These are phyloP conservation scores for Synodontis membranacea DNA, from an alignment of 2,113 vertebrate genomes.

Conservation along the genomic window DNA sequence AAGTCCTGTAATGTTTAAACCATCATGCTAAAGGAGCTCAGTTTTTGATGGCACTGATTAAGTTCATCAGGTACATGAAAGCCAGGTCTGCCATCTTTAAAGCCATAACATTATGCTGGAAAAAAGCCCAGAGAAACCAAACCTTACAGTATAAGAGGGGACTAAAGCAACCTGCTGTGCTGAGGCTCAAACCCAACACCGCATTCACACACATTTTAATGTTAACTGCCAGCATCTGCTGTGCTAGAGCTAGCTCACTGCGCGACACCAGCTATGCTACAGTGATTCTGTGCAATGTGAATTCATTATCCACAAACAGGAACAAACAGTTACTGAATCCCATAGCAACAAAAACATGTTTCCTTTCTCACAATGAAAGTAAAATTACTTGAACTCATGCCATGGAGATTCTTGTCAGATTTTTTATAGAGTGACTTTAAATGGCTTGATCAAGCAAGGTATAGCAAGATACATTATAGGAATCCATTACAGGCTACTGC, in stretches of 20 bases:
- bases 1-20: constrained; percentile 23
- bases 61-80: constrained; percentile 36
- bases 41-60: constrained; percentile 40
- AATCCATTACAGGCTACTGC: not conserved
- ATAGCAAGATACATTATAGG: not conserved
- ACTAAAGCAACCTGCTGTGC: constrained; percentile 27
- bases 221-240: constrained; percentile 2
- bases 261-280: not conserved
- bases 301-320: constrained; percentile 22
- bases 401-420: not conserved
- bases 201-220: constrained; percentile 15
- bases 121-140: constrained; percentile 38
- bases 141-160: not conserved
- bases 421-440: not conserved
- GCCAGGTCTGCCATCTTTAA: constrained; percentile 32
- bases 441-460: not conserved
- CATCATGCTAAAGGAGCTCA: constrained; percentile 1
- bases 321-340: constrained; percentile 22
- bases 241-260: constrained; percentile 14
- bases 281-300: constrained; percentile 6
- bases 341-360: constrained; percentile 20
- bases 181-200: not conserved
- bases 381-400: constrained; percentile 7
- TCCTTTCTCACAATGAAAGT: not conserved
- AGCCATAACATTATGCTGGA: constrained; percentile 36